Evolutionary conservation across 2,888 invertebrate species (phyloP), one percentile per base, ranked within the genome.

Genomic region (Agrochola lota): DNA sequence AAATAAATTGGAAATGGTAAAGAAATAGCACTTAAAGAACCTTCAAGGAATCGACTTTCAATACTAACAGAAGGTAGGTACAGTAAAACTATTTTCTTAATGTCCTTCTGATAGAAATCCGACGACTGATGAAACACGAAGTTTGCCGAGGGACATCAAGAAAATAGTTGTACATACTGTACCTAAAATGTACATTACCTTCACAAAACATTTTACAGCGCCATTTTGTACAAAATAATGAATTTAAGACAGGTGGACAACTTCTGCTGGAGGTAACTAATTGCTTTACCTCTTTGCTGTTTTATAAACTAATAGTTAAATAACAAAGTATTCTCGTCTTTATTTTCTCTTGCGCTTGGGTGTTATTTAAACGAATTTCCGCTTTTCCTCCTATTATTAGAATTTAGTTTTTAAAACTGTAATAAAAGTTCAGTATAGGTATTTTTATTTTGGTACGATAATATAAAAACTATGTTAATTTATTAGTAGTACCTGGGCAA

Each of bases 181-280:
- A n/a, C 5, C 23, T 57, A 57, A n/a, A 57, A 12, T n/a, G n/a
- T 57, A 12, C 23, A 30, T 62, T 30, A 17, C 8, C 12, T 6
- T 12, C 62, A 63, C 66, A 66, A 79, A 26, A 23, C n/a, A 30
- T 74, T 68, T 9, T 57, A 15, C 5, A 30, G 12, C 15, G 46
- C 62, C 15, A 57, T 73, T 73, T 15, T 15, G 7, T 20, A 73
- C 78, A 78, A 73, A 67, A 73, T 79, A 73, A 78, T 73, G 49
- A 71, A 73, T 78, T 73, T 67, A 78, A 63, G 78, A 73, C 67
- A 63, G 40, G 63, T 57, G 55, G 62, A 79, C 68, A 73, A 68
- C 73, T 73, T 62, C 35, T 26, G 52, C 5, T 60, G 43, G 46
- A n/a, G 12, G n/a, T 57, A n/a, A 57, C 11, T 4, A 59, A 71